Conservation (phyloP, 2,888 invertebrate species). For the Tetramorium bicarinatum region DNA sequence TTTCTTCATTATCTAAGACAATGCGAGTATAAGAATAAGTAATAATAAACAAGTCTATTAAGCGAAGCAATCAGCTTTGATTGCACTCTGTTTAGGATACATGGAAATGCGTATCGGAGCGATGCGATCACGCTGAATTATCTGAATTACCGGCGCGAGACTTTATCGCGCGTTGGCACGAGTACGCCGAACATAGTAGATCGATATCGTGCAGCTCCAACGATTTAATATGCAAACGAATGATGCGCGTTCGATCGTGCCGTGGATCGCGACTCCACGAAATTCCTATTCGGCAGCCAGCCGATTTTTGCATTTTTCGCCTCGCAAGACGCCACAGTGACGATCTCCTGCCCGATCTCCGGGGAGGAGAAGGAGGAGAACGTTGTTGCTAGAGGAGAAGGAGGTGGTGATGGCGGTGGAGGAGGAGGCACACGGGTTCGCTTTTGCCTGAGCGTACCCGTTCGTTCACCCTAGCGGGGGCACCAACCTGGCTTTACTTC, state of each 20-base stretch:
- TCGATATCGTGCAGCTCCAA: slow-evolving; percentile 31
- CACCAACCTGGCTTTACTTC: slow-evolving; percentile 86
- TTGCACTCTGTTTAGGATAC: not conserved
- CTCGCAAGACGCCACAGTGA: slow-evolving; percentile 64
- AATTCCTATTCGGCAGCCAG: slow-evolving; percentile 20
- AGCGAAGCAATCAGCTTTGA: slow-evolving; percentile 1
- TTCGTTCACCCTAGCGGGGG: slow-evolving; percentile 86
- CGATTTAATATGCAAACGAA: slow-evolving; percentile 45
- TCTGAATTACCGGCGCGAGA: slow-evolving; percentile 48
- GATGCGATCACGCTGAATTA: slow-evolving; percentile 40
- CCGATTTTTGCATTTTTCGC: slow-evolving; percentile 43
- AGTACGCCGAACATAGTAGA: slow-evolving; percentile 42
- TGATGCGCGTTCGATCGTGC: slow-evolving; percentile 1
- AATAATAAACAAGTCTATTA: slow-evolving; percentile 25
- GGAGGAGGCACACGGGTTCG: slow-evolving; percentile 83
- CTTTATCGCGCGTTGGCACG: slow-evolving; percentile 47
- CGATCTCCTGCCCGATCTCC: slow-evolving; percentile 64
- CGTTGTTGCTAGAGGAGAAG: slow-evolving; percentile 69
- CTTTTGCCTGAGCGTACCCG: slow-evolving; percentile 84
- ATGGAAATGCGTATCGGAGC: slow-evolving; percentile 25
- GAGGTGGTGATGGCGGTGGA: slow-evolving; percentile 72
- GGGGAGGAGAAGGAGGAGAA: slow-evolving; percentile 63
- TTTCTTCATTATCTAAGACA: slow-evolving; percentile 2
- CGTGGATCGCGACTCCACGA: not conserved
- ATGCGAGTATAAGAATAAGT: not conserved